Conservation (phyloP, 2,888 invertebrate genomes). For the Xylocampa areola region DNA sequence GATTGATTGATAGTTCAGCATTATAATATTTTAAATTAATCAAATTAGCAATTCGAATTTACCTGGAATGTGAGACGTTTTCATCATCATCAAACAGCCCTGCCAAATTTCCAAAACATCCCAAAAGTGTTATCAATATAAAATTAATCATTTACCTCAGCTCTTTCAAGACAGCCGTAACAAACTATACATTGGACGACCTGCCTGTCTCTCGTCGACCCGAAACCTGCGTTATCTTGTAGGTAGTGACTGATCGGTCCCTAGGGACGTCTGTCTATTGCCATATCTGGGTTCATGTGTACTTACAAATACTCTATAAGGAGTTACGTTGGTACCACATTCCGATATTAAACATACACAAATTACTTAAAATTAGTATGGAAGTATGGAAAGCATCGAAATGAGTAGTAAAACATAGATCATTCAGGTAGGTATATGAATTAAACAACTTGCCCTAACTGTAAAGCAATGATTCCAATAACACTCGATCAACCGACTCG, state of each 20-base stretch:
- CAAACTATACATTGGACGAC: conserved; percentile 21
- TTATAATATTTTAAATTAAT: no score
- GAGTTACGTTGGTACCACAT: neutral
- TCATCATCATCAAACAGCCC: neutral
- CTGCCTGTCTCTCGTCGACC: no score
- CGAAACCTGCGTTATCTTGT: conserved; percentile 14
- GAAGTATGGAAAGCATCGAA: no score
- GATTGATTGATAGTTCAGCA: no score
- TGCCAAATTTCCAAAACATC: neutral
- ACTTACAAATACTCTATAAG: neutral
- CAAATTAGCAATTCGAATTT: no score
- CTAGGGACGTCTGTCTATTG: conserved; percentile 43
- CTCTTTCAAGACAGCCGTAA: conserved; percentile 36
- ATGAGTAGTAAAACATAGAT: no score
- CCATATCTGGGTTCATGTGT: neutral
- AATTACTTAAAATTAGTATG: no score
- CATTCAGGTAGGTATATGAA: no score
- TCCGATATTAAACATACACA: neutral
- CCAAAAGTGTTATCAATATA: conserved; percentile 36
- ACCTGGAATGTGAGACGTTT: no score
- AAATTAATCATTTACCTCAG: conserved; percentile 39
- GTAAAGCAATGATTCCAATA: no score
- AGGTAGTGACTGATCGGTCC: conserved; percentile 38
- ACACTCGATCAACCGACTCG: no score
- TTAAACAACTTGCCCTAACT: no score